Percentiles rank a stretch among this genome's conserved stretches.
These are phyloP conservation scores for Pantherophis alleghaniensis DNA, from an alignment of 2,797 vertebrate species.

Conservation along the genomic window DNA sequence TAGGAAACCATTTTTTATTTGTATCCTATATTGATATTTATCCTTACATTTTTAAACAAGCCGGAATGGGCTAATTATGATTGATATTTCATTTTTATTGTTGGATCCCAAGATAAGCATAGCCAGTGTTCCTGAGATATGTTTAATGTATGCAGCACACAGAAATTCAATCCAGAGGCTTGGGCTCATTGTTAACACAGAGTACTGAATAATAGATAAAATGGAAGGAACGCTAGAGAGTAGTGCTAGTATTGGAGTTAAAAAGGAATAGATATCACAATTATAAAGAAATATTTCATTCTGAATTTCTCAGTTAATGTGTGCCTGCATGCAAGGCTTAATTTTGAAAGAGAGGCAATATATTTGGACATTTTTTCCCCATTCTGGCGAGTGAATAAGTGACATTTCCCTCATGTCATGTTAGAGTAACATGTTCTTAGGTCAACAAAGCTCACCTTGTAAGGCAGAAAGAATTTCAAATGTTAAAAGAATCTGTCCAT, in stretches of 20 bases:
- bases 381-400: background rate
- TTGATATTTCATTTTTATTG: background rate
- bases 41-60: too few species aligned
- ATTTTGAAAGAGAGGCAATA: background rate
- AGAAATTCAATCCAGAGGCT: background rate
- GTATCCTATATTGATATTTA: background rate
- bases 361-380: background rate
- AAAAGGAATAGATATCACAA: background rate
- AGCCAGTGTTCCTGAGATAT: background rate
- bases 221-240: background rate
- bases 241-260: background rate
- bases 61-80: background rate
- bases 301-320: constrained; percentile 17
- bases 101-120: background rate
- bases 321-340: background rate
- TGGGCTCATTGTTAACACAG: background rate
- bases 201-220: background rate
- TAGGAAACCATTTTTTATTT: background rate
- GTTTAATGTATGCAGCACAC: background rate
- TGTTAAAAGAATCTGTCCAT: constrained; percentile 12
- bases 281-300: background rate
- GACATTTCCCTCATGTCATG: constrained; percentile 11
- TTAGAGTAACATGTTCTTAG: background rate
- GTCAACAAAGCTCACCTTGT: background rate
- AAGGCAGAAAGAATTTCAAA: constrained; percentile 23